Base-by-base conservation (phyloP, 1,140 invertebrate species). In the Trichomalopsis sarcophagae region DNA sequence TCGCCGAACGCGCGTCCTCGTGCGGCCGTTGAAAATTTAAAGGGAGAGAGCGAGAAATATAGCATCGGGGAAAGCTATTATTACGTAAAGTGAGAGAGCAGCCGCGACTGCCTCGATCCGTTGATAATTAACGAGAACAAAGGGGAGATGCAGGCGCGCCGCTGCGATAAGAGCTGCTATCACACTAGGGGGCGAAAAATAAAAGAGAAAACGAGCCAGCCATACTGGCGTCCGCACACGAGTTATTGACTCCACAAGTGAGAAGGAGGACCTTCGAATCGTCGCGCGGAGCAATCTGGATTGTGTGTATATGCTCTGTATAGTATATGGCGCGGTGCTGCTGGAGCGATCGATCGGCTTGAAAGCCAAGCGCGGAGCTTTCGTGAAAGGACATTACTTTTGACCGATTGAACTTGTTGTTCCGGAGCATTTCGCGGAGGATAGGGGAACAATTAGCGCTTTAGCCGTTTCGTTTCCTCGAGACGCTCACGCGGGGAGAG, bases 221-320 rank as follows among this genome's bases (percentile, higher is more conserved):
- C 30, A 21, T 21, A 21, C 21, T 1, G 27, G 27, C 27, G 1
- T 27, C 27, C 27, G 27, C 21, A 47, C 44, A 36, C 17, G 21
- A 83, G 62, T 83, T 77, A 83, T 83, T 83, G 74, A 77, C 62
- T 77, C 55, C n/a, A 69, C 82, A 83, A 83, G 62, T 83, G 62
- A 83, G 71, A 33, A 27, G 36, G 5, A 69, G 66, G 68, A 4
- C 27, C 23, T 17, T 17, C 69, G 10, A 71, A 62, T 62, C 55
- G 55, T 27, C 69, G 7, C 2, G 7, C 14, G 30, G 23, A 1
- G 27, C 1, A 71, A 30, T 71, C 23, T 33, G 27, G 69, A 27
- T 71, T 71, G 17, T 33, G 3, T 69, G 9, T 30, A 10, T 23
- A 10, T 23, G 17, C n/a, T 69, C 0, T 27, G 23, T 71, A 14